A percentile compares a stretch with the other conserved stretches of the same genome.
phyloP scores from a whole-genome alignment of 1,140 invertebrate genomes.

The Triops cancriformis region DNA sequence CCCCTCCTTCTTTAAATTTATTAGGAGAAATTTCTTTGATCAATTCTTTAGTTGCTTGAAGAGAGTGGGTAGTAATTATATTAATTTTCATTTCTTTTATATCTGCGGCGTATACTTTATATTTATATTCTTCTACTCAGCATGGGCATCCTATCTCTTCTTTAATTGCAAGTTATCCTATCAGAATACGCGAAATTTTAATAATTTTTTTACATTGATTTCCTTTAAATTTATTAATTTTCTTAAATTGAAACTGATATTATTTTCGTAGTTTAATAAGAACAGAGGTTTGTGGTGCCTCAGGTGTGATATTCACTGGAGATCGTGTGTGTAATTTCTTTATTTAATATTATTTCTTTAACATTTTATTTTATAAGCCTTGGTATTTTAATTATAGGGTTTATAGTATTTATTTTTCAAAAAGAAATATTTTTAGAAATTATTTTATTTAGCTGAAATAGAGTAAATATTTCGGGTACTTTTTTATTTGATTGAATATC shows the following conservation, averaged over 20 bases:
- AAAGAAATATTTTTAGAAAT: conserved; percentile 19
- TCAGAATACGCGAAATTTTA: background rate
- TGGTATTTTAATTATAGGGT: background rate
- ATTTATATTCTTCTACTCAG: conserved; percentile 20
- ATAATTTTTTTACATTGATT: background rate
- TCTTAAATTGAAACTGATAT: background rate
- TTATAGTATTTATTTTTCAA: background rate
- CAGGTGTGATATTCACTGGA: conserved; percentile 11
- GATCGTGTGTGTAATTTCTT: background rate
- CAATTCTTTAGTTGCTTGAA: conserved; percentile 45
- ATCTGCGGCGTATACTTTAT: conserved; percentile 34
- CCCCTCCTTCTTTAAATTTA: conserved; percentile 39
- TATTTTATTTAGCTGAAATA: background rate
- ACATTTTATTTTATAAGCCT: background rate
- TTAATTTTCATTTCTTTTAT: conserved; percentile 41
- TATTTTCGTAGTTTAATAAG: conserved; percentile 21
- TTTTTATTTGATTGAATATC: conserved; percentile 20
- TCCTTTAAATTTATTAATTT: conserved; percentile 15
- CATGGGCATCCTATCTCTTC: background rate
- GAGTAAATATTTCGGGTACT: background rate
- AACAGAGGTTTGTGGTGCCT: conserved; percentile 24
- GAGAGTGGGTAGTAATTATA: conserved; percentile 39
- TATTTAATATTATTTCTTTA: background rate
- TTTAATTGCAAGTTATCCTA: background rate
- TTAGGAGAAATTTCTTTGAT: conserved; percentile 50